phyloP scores from a whole-genome alignment of 2,797 vertebrate species.

The Bovichtus diacanthus region DNA sequence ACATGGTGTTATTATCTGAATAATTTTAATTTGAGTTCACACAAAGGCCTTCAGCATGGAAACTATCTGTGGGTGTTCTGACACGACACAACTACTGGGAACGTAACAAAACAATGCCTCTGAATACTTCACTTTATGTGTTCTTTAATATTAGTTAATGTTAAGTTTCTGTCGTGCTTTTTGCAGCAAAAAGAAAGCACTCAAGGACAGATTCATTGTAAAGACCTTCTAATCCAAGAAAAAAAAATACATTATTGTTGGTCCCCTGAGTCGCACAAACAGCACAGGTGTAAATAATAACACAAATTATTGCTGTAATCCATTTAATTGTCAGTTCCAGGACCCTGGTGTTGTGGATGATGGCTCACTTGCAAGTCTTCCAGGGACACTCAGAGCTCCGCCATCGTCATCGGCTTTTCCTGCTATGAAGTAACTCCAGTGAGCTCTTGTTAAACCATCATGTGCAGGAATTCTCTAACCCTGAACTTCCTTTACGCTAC shows the following conservation, averaged over 20 bases:
- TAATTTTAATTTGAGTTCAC: constrained; percentile 11
- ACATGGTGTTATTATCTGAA: neutral
- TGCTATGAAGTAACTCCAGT: neutral
- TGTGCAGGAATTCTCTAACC: neutral
- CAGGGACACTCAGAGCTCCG: neutral
- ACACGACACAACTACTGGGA: neutral
- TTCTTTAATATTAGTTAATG: neutral
- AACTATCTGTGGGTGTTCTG: neutral
- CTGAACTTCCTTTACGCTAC: too few species aligned
- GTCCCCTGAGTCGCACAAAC: neutral
- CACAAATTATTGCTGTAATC: neutral
- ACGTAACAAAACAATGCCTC: neutral
- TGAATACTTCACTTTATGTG: neutral
- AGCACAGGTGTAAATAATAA: constrained; percentile 9
- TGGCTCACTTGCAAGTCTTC: constrained; percentile 4
- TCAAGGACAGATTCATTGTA: neutral
- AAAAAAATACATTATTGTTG: neutral
- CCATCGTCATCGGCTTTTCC: neutral
- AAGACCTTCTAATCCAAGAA: neutral
- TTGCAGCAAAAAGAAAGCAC: neutral
- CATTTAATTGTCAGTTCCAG: constrained; percentile 9
- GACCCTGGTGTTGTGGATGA: constrained; percentile 1
- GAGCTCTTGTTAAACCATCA: neutral
- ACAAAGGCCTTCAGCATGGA: neutral
- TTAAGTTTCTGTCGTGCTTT: neutral